These are phyloP conservation scores for Aradophagus sp. DNA, from an alignment of 1,140 invertebrate species.

Conservation along the genomic window DNA sequence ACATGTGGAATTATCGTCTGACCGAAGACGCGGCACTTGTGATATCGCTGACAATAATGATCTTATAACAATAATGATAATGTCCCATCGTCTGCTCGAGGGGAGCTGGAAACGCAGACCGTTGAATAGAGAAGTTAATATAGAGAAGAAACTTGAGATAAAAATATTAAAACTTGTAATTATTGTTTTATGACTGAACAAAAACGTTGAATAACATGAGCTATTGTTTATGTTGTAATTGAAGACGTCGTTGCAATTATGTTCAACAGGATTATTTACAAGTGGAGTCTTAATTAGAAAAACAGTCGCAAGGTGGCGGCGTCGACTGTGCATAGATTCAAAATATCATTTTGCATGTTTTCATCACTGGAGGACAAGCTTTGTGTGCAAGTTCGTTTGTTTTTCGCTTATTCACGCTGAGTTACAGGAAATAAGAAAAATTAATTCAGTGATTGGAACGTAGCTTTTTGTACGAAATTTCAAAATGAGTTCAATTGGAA, in stretches of 20 bases:
- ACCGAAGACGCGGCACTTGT: slow-evolving; percentile 6
- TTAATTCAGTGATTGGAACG: slow-evolving; percentile 26
- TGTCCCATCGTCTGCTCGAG: slow-evolving; percentile 19
- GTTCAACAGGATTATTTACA: not conserved
- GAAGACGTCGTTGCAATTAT: no score
- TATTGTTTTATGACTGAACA: no score
- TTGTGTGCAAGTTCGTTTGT: slow-evolving; percentile 26
- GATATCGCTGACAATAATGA: slow-evolving; percentile 36
- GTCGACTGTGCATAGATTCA: no score
- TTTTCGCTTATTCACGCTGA: slow-evolving; percentile 58
- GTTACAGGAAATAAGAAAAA: slow-evolving; percentile 32
- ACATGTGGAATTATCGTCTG: slow-evolving; percentile 18
- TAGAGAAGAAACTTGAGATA: no score
- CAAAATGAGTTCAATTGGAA: slow-evolving; percentile 95
- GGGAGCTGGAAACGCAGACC: not conserved
- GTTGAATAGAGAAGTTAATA: not conserved
- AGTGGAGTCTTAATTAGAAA: not conserved
- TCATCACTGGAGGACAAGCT: slow-evolving; percentile 8
- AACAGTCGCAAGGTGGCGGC: no score
- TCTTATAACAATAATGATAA: slow-evolving; percentile 32
- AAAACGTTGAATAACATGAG: no score
- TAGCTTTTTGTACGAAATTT: no score
- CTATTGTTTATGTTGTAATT: no score
- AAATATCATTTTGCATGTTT: slow-evolving; percentile 4
- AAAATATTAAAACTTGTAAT: no score